These are phyloP conservation scores for Ceramica pisi DNA, from an alignment of 2,888 invertebrate genomes.

Conservation along the genomic window DNA sequence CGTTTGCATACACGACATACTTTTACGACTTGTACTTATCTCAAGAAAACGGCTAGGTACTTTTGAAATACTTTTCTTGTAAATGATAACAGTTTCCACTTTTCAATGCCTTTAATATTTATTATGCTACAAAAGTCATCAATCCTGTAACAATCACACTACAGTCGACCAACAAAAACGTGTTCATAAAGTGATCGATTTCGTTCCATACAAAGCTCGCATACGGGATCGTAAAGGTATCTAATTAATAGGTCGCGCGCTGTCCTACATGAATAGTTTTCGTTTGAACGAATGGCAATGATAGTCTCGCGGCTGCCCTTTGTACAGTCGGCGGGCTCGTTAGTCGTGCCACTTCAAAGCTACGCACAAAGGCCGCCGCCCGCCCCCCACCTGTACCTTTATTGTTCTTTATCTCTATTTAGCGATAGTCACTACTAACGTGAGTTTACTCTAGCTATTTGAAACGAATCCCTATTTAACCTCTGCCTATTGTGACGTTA, in stretches of 20 bases:
- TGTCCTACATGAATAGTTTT: conserved; percentile 66
- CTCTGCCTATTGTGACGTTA: conserved; percentile 45
- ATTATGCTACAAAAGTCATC: not conserved
- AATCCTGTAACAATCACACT: conserved; percentile 6
- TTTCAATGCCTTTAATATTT: not conserved
- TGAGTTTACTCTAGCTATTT: conserved; percentile 54
- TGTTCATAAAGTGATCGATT: conserved; percentile 40
- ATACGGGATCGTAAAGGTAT: conserved; percentile 47
- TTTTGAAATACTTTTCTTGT: too few relatives aligned
- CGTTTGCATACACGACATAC: too few relatives aligned
- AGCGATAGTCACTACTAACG: conserved; percentile 56
- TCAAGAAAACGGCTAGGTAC: too few relatives aligned
- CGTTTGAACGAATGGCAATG: conserved; percentile 70
- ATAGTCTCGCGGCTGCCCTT: conserved; percentile 72
- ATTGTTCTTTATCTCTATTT: conserved; percentile 71
- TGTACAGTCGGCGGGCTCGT: conserved; percentile 75
- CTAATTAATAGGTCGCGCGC: conserved; percentile 63
- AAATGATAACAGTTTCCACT: too few relatives aligned
- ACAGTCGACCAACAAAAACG: not conserved
- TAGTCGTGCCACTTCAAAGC: conserved; percentile 77
- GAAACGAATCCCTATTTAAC: conserved; percentile 51
- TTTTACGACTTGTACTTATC: too few relatives aligned
- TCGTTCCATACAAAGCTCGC: conserved; percentile 34
- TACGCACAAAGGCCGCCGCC: conserved; percentile 65
- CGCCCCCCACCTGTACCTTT: conserved; percentile 65